Evolutionary conservation across 1,140 invertebrate species (phyloP).

Genomic region (Physella acuta): DNA sequence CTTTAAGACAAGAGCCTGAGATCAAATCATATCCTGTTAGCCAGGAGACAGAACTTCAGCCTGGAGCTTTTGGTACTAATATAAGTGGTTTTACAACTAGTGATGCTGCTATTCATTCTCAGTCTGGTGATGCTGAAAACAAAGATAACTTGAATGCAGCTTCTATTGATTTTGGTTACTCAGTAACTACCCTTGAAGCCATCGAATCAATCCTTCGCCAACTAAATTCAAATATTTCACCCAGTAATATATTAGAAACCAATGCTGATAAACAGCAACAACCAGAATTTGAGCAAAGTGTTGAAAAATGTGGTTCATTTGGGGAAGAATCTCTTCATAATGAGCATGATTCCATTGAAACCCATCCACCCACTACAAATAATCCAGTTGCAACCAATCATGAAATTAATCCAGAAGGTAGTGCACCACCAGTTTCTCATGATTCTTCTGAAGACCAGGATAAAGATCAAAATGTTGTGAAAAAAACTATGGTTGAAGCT

Average conservation of each 20-base stretch:
- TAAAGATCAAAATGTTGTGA: conserved; percentile 7
- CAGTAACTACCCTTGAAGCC: background rate
- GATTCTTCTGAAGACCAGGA: background rate
- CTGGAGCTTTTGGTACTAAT: background rate
- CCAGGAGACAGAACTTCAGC: background rate
- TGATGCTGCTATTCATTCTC: background rate
- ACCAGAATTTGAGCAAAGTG: too few relatives aligned
- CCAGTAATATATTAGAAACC: too few relatives aligned
- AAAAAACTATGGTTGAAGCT: conserved; percentile 23
- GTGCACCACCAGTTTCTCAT: background rate
- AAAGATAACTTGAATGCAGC: background rate
- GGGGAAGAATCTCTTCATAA: too few relatives aligned
- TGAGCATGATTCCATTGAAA: background rate
- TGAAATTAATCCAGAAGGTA: too few relatives aligned
- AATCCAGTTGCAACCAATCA: background rate
- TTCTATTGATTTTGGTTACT: background rate
- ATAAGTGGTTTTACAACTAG: background rate
- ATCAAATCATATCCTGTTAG: background rate
- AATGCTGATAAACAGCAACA: too few relatives aligned
- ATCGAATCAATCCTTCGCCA: conserved; percentile 17
- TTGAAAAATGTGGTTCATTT: too few relatives aligned
- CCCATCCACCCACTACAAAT: background rate
- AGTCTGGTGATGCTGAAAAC: conserved; percentile 7
- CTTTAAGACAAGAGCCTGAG: background rate
- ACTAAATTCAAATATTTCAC: too few relatives aligned